Conservation (phyloP, 2,113 vertebrate species). For the Vulpes lagopus region DNA sequence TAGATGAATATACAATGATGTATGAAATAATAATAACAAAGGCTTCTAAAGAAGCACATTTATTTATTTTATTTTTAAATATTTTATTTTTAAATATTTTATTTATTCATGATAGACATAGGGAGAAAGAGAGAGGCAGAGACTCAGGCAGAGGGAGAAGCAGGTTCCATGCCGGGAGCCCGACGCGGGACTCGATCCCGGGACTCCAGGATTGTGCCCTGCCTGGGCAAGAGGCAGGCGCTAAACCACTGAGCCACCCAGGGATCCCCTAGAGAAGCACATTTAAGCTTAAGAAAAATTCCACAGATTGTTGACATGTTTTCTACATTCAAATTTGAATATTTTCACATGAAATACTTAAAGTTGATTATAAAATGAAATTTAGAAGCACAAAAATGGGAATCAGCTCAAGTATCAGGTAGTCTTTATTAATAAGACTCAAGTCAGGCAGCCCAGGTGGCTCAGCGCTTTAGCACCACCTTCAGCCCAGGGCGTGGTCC, state of each 20-base stretch:
- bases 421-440: slow-evolving; percentile 37
- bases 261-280: neutral
- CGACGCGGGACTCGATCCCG: too few relatives aligned
- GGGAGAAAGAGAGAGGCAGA: too few relatives aligned
- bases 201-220: too few relatives aligned
- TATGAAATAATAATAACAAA: neutral
- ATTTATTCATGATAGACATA: too few relatives aligned
- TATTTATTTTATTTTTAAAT: neutral
- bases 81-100: too few relatives aligned
- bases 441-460: neutral
- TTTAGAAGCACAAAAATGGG: slow-evolving; percentile 1
- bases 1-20: neutral
- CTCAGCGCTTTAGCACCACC: too few relatives aligned
- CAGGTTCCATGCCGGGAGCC: too few relatives aligned
- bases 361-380: slow-evolving; percentile 30
- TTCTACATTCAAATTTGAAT: slow-evolving; percentile 6
- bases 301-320: neutral
- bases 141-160: too few relatives aligned
- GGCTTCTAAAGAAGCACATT: neutral
- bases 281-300: slow-evolving; percentile 30
- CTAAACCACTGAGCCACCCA: too few relatives aligned
- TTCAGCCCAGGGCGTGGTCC: too few relatives aligned
- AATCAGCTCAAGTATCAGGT: neutral
- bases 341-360: neutral
- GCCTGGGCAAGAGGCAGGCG: too few relatives aligned